Evolutionary conservation across 2,888 invertebrate species (phyloP).

Genomic region (Saturnia japonica): DNA sequence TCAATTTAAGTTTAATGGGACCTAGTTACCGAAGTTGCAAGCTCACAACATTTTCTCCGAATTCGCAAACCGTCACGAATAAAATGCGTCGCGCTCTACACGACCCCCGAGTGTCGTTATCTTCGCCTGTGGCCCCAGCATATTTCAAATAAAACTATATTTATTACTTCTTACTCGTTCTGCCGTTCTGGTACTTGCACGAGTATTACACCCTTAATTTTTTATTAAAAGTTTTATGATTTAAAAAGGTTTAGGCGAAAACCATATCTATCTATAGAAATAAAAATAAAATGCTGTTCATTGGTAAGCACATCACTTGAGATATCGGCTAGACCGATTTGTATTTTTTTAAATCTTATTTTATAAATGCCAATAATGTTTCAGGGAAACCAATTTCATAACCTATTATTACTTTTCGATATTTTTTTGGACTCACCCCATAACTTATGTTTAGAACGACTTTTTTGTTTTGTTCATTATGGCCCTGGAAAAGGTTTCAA

Average conservation of each 20-base stretch:
- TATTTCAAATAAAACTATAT: conserved; percentile 69
- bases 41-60: conserved; percentile 21
- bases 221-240: conserved; percentile 12
- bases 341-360: too few species aligned
- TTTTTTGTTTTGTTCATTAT: too few species aligned
- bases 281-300: too few species aligned
- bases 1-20: not conserved
- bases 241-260: conserved; percentile 8
- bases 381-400: too few species aligned
- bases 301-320: too few species aligned
- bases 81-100: conserved; percentile 56
- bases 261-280: too few species aligned
- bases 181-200: conserved; percentile 40
- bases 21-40: conserved; percentile 4
- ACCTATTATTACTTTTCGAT: too few species aligned
- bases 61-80: conserved; percentile 39
- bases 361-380: too few species aligned
- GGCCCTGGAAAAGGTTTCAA: too few species aligned
- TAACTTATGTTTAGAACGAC: too few species aligned
- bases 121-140: conserved; percentile 54
- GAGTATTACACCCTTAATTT: not conserved
- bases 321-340: too few species aligned
- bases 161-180: conserved; percentile 57
- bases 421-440: too few species aligned
- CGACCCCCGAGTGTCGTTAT: conserved; percentile 61